Evolutionary conservation across 1,140 invertebrate species (phyloP), one percentile per base, ranked within the genome.

Genomic region (Stegodyphus mimosarum): DNA sequence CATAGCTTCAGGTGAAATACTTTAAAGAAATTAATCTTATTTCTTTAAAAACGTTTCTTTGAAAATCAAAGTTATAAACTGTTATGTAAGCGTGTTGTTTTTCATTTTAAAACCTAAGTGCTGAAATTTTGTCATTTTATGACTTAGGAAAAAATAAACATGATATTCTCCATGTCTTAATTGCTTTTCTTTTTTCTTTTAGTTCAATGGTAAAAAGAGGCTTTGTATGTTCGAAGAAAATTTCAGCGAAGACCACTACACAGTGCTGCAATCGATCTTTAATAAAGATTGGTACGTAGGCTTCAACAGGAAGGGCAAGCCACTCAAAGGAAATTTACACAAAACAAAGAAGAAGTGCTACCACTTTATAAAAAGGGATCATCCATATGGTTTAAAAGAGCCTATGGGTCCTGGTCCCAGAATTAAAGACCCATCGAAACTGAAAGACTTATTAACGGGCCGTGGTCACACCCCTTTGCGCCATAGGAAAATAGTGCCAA

Each of bases 291-390:
- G 83, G 83, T 86, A 73, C 70, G 74, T 86, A 13, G 83, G 83
- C 60, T 86, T 86, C 60, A 86, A 86, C 17, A 71, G 52, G 50
- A 78, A 63, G 66, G 83, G 83, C 7, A 86, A 79, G 18, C 75
- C 83, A 33, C 67, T 86, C 33, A 86, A 72, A 66, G 83, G 75
- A 33, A 73, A 15, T 9, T 50, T 64, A 5, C 18, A 86, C 18
- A 71, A 74, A n/a, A 71, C 55, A n/a, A 6, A 51, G 6, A 78
- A 78, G 17, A 49, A 63, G 69, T 86, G 83, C 50, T 86, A 78
- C 18, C 55, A 66, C 17, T 86, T 86, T 60, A 50, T 86, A 55
- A 86, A 86, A 48, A 63, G 83, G 17, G 83, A 78, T 33, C 70
- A 78, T 49, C 52, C 69, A n/a, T 86, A 86, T 10, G 60, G 75